Conservation (phyloP, 2,888 invertebrate species). For the Tuberolachnus salignus region DNA sequence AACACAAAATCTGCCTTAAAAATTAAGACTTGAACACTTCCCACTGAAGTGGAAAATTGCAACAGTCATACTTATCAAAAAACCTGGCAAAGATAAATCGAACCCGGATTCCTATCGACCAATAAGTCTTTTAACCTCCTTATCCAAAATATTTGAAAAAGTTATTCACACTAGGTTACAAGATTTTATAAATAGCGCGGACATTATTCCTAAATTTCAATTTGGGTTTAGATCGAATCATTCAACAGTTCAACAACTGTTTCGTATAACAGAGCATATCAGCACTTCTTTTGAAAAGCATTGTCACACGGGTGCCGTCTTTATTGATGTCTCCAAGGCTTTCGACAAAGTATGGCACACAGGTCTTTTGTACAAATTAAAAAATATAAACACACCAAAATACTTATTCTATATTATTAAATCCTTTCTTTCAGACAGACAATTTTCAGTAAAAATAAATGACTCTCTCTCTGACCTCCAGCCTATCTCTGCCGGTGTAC, state of each 20-base stretch:
- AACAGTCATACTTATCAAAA: not conserved
- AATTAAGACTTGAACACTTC: constrained; percentile 6
- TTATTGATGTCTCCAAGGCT: too few species aligned
- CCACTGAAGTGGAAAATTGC: not conserved
- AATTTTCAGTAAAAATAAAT: too few species aligned
- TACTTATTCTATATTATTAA: not conserved
- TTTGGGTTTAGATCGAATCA: not conserved
- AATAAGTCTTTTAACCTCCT: not conserved
- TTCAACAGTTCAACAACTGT: not conserved
- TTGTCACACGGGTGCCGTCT: too few species aligned
- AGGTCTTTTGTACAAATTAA: too few species aligned
- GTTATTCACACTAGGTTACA: too few species aligned
- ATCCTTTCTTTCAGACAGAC: not conserved
- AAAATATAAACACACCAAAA: not conserved
- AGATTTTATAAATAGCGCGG: not conserved
- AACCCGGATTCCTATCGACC: not conserved
- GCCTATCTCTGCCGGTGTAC: too few species aligned
- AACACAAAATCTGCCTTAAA: too few species aligned
- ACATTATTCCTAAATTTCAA: constrained; percentile 2
- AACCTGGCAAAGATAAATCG: too few species aligned
- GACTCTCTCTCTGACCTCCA: too few species aligned
- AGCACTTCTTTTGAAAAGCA: too few species aligned
- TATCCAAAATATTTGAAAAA: constrained; percentile 12
- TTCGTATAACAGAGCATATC: too few species aligned
- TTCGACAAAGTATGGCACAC: too few species aligned